Evolutionary conservation across 2,113 vertebrate genomes (phyloP).

Genomic region (Miniopterus natalensis): DNA sequence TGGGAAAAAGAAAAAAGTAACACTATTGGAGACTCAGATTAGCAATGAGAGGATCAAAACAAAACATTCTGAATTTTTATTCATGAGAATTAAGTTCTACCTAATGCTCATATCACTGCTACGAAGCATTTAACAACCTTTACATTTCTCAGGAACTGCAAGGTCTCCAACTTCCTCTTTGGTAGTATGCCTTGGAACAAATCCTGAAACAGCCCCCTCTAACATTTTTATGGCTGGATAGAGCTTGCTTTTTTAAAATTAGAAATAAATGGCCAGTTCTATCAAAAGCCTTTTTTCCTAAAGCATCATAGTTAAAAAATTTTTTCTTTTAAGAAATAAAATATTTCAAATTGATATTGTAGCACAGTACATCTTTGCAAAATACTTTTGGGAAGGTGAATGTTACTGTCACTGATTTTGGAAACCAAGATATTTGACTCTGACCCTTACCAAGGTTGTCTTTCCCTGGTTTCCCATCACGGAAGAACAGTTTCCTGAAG

Average conservation of each 20-base stretch:
- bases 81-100: not conserved
- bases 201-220: not conserved
- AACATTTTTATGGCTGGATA: not conserved
- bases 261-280: not conserved
- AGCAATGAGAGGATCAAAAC: not conserved
- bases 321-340: not conserved
- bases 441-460: not conserved
- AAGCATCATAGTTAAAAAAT: not conserved
- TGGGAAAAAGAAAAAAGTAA: not conserved
- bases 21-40: not conserved
- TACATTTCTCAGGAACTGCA: not conserved
- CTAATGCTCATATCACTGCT: not conserved
- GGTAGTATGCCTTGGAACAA: not conserved
- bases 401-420: conserved; percentile 37
- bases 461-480: not conserved
- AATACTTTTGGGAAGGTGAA: not conserved
- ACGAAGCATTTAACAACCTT: not conserved
- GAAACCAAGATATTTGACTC: not conserved
- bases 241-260: not conserved
- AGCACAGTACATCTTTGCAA: not conserved
- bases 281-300: conserved; percentile 1
- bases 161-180: not conserved
- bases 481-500: not conserved
- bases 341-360: conserved; percentile 18
- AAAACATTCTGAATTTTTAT: conserved; percentile 31